A percentile compares a stretch with the other conserved stretches of the same genome.
Conservation (phyloP, 2,888 invertebrate genomes). For the Arge pagana region DNA sequence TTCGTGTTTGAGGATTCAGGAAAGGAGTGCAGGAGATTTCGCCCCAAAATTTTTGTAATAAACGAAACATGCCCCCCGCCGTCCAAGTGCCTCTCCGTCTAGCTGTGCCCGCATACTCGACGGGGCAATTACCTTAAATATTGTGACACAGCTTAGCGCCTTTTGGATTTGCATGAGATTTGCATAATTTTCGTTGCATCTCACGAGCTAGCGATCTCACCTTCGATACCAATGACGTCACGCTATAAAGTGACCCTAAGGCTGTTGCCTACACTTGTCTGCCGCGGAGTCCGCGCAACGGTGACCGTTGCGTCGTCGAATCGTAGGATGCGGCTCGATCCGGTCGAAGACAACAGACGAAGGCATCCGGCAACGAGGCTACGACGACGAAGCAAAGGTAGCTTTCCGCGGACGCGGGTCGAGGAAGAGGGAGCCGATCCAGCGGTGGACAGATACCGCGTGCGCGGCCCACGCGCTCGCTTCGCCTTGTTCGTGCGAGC, state of each 20-base stretch:
- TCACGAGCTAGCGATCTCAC: slow-evolving; percentile 24
- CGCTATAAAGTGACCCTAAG: slow-evolving; percentile 15
- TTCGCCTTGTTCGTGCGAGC: slow-evolving; percentile 36
- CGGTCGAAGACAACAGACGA: slow-evolving; percentile 12
- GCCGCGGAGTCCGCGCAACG: neutral
- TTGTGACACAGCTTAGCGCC: slow-evolving; percentile 56
- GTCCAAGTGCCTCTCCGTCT: no score
- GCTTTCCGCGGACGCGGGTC: slow-evolving; percentile 23
- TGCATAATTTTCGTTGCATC: slow-evolving; percentile 56
- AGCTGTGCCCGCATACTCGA: slow-evolving; percentile 16
- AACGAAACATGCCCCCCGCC: no score
- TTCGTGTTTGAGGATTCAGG: no score
- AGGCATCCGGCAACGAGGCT: slow-evolving; percentile 18
- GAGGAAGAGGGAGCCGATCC: slow-evolving; percentile 15
- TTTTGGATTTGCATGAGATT: slow-evolving; percentile 55
- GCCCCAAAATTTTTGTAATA: no score
- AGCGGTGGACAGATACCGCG: slow-evolving; percentile 40
- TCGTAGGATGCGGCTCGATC: slow-evolving; percentile 17
- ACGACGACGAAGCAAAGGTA: slow-evolving; percentile 23
- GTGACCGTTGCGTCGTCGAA: no score
- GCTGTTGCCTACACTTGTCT: slow-evolving; percentile 16
- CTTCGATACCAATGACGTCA: slow-evolving; percentile 29
- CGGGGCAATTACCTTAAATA: slow-evolving; percentile 56
- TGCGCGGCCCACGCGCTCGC: slow-evolving; percentile 56
- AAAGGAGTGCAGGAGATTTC: no score